Base-by-base conservation (phyloP, 2,113 vertebrate species). In the Centropus unirufus region DNA sequence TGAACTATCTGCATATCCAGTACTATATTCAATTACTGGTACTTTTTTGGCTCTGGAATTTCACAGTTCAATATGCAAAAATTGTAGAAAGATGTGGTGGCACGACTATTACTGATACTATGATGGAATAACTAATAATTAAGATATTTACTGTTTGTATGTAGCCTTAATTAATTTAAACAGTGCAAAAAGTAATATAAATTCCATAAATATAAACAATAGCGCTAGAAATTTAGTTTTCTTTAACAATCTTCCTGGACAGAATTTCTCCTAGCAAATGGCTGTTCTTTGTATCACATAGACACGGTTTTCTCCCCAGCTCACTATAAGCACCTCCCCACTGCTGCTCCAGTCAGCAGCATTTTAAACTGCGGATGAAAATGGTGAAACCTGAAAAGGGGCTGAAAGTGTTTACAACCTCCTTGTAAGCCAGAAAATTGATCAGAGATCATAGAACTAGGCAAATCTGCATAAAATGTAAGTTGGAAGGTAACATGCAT, bases 391-490 rank as follows among this genome's bases (percentile, higher is more conserved):
- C 63, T 68, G 27, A 72, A 90, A 81, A 92, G 51, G 32, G 27
- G 5, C n/a, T 91, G 62, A 44, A 92, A 91, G 62, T 75, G 30
- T 88, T 96, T 94, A 83, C 86, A 92, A 93, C 4, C 55, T 27
- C 14, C 29, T 72, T 83, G 39, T 63, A 86, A 94, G 44, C 24
- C 83, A 90, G 76, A 94, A 90, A 81, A 92, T 80, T 94, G 87
- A 94, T 92, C 20, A 1, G 55, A 81, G 51, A 84, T 93, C 76
- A 77, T 23, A 84, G 30, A 92, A 11, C 49, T 89, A 87, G 64
- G 51, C 8, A 92, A 96, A 96, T 94, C 67, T 89, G 36, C 75
- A 91, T 80, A 95, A 95, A 94, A 94, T 79, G 32, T 76, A 94
- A 89, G 92, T 86, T 70, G 68, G 91, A 95, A 87, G 73, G 84